Conservation (phyloP, 2,797 vertebrate species). For the Sebastes aleutianus region DNA sequence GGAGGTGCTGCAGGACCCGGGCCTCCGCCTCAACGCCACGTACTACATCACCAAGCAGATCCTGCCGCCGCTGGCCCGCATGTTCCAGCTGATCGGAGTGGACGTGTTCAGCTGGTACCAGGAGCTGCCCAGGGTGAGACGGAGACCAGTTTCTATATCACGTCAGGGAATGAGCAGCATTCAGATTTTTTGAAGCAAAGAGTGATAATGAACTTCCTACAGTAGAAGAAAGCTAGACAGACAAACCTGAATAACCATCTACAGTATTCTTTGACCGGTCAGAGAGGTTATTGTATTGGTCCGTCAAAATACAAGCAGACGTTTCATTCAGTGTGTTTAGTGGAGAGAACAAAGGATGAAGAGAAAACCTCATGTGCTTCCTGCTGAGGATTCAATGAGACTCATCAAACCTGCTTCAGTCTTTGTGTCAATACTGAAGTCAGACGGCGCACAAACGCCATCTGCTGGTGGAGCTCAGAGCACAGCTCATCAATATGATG, state of each 20-base stretch:
- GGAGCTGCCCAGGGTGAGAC: conserved; percentile 92
- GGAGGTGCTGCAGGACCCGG: conserved; percentile 90
- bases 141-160: neutral
- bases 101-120: conserved; percentile 97
- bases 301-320: conserved; percentile 10
- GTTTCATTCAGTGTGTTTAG: neutral
- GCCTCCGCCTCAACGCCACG: conserved; percentile 89
- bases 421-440: conserved; percentile 12
- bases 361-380: conserved; percentile 7
- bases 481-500: neutral
- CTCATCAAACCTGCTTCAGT: conserved; percentile 1
- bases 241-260: neutral
- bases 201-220: neutral
- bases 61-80: conserved; percentile 90
- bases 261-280: neutral
- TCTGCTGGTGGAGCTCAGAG: conserved; percentile 57
- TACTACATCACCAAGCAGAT: conserved; percentile 99
- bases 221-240: neutral
- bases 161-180: neutral
- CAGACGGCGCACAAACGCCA: conserved; percentile 30
- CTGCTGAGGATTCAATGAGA: conserved; percentile 23
- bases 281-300: neutral
- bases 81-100: conserved; percentile 95
- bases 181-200: neutral
- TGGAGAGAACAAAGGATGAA: conserved; percentile 52